Conservation (phyloP, 1,140 invertebrate genomes). For the Notospermus geniculatus region DNA sequence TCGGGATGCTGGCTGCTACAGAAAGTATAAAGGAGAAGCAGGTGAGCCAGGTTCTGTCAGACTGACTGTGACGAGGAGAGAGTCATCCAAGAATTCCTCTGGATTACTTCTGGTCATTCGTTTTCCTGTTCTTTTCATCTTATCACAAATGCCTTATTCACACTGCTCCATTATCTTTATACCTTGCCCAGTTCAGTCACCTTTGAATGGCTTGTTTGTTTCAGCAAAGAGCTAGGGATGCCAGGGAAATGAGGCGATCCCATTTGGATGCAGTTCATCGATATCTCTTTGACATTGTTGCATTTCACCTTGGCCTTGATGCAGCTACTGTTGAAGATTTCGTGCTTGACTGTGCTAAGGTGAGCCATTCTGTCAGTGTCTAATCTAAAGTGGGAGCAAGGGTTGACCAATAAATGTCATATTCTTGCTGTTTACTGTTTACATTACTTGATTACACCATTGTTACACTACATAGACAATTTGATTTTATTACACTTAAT, state of each 20-base stretch:
- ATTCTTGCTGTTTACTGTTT: neutral
- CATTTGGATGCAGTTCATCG: constrained; percentile 27
- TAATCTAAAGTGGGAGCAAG: neutral
- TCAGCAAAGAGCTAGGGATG: constrained; percentile 30
- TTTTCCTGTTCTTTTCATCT: constrained; percentile 10
- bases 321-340: constrained; percentile 32
- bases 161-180: too few relatives aligned
- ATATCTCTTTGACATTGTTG: constrained; percentile 26
- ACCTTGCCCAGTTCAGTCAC: too few relatives aligned
- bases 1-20: constrained; percentile 23
- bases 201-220: neutral
- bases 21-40: constrained; percentile 34
- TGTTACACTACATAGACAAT: too few relatives aligned
- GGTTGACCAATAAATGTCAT: neutral
- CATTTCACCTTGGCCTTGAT: constrained; percentile 29
- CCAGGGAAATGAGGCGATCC: constrained; percentile 28
- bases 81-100: neutral
- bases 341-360: constrained; percentile 31
- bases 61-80: neutral
- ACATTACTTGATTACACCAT: too few relatives aligned
- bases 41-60: constrained; percentile 11
- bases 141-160: neutral
- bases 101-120: neutral
- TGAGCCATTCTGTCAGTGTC: constrained; percentile 14
- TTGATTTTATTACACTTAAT: too few relatives aligned